Conservation (phyloP, 2,113 vertebrate genomes). For the Gambusia affinis region DNA sequence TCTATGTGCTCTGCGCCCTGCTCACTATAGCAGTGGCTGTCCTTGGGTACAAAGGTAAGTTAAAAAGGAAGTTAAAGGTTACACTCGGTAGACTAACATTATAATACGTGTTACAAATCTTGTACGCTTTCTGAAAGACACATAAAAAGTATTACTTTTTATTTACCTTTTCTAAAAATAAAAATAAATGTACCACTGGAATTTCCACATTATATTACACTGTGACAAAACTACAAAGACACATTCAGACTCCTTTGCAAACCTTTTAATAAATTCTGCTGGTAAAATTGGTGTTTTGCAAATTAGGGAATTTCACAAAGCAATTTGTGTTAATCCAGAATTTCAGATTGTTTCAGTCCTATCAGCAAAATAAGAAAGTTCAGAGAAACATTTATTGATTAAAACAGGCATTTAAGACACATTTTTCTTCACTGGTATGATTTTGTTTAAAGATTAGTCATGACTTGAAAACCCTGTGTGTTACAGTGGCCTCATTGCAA, state of each 20-base stretch:
- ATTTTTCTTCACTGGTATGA: constrained; percentile 25
- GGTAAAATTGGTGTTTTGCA: background rate
- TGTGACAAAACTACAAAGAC: background rate
- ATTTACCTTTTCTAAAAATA: background rate
- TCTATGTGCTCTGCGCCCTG: constrained; percentile 94
- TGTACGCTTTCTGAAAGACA: background rate
- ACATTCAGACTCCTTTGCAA: too few relatives aligned
- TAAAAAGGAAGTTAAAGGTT: background rate
- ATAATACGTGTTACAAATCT: background rate
- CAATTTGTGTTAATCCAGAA: too few relatives aligned
- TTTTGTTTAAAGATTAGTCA: constrained; percentile 8
- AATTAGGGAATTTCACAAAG: too few relatives aligned
- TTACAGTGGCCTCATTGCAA: constrained; percentile 10
- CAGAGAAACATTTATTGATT: background rate
- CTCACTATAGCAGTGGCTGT: constrained; percentile 95
- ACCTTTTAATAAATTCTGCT: background rate
- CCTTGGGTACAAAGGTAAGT: constrained; percentile 96
- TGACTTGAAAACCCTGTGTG: constrained; percentile 24
- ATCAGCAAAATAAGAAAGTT: too few relatives aligned
- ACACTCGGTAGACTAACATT: background rate
- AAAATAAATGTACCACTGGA: background rate
- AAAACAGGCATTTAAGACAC: background rate
- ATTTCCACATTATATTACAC: background rate
- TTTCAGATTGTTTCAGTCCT: too few relatives aligned
- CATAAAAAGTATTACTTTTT: background rate